Evolutionary conservation across 1,140 invertebrate species (phyloP).

Genomic region (Zaprionus africanus): DNA sequence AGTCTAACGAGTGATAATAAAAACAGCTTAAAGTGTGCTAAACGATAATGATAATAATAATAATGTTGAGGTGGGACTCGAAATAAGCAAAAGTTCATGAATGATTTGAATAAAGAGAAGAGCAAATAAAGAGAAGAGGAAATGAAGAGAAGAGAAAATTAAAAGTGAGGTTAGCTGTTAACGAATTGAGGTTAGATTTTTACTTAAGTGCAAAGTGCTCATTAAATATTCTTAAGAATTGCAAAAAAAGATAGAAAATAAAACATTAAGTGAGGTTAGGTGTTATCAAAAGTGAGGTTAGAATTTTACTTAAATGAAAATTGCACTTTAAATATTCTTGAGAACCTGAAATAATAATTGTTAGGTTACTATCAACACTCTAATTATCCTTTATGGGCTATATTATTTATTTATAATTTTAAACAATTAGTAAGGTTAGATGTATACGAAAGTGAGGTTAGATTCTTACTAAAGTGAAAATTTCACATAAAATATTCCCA

Average conservation of each 20-base stretch:
- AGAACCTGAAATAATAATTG: neutral
- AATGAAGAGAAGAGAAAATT: neutral
- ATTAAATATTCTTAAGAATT: neutral
- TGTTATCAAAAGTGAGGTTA: neutral
- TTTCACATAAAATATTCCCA: too few relatives aligned
- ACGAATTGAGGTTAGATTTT: neutral
- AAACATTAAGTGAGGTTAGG: neutral
- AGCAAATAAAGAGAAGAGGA: too few relatives aligned
- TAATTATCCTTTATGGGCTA: too few relatives aligned
- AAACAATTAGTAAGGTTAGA: too few relatives aligned
- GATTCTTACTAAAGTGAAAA: too few relatives aligned
- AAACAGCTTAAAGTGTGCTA: neutral
- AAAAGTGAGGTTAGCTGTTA: neutral
- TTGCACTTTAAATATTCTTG: too few relatives aligned
- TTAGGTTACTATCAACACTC: too few relatives aligned
- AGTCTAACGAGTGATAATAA: conserved; percentile 4
- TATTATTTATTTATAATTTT: too few relatives aligned
- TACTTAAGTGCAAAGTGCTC: neutral
- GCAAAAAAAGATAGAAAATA: neutral
- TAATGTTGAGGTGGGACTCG: neutral
- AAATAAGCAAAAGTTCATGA: neutral
- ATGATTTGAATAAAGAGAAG: neutral
- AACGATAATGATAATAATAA: conserved; percentile 6
- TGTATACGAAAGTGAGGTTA: too few relatives aligned
- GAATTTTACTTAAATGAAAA: neutral